These are phyloP conservation scores for Oedothorax gibbosus DNA, from an alignment of 1,140 invertebrate genomes.

Conservation along the genomic window DNA sequence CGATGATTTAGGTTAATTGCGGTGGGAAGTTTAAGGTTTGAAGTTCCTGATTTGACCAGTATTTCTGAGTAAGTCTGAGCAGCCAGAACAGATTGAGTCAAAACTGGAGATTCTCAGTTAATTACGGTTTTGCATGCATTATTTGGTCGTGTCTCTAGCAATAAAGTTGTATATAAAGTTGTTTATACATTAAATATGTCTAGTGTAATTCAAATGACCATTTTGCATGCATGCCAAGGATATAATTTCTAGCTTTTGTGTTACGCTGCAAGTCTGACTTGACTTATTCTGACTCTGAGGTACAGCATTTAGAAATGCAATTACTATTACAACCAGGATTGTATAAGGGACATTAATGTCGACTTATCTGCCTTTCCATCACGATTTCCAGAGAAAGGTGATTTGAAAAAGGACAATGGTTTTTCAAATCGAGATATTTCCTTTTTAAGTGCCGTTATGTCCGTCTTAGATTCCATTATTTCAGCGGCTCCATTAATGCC, in stretches of 20 bases:
- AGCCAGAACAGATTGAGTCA: no score
- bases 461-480: slow-evolving; percentile 35
- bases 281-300: no score
- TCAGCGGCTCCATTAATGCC: neutral
- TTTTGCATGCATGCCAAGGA: no score
- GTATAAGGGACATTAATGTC: slow-evolving; percentile 31
- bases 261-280: no score
- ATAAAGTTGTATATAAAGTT: no score
- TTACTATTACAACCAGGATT: slow-evolving; percentile 41
- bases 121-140: no score
- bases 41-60: neutral
- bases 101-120: no score
- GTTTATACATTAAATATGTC: no score
- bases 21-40: slow-evolving; percentile 10
- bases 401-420: slow-evolving; percentile 44
- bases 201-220: no score
- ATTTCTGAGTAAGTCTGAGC: neutral
- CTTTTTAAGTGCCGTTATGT: slow-evolving; percentile 24
- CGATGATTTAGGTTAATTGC: slow-evolving; percentile 45
- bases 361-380: slow-evolving; percentile 32
- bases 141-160: no score
- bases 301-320: slow-evolving; percentile 5
- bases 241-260: no score
- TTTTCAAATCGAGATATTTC: slow-evolving; percentile 49
- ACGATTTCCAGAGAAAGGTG: slow-evolving; percentile 19